A percentile compares a stretch with the other conserved stretches of the same genome.
These are phyloP conservation scores for Drosophila putrida DNA, from an alignment of 2,888 invertebrate genomes.

Conservation along the genomic window DNA sequence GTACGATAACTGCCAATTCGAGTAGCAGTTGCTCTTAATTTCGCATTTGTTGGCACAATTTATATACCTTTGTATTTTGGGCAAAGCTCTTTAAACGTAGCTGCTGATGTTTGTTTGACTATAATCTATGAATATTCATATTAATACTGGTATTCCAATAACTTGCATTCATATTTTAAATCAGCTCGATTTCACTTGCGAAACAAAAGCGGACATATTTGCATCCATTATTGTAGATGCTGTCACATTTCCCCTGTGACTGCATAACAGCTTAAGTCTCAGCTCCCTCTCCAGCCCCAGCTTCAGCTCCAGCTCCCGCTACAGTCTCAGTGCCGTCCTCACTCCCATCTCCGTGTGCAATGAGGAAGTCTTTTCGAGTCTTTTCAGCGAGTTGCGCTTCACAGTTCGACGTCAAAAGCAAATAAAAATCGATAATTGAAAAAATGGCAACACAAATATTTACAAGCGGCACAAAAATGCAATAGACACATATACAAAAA, in stretches of 20 bases:
- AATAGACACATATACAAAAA: conserved; percentile 31
- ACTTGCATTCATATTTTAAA: conserved; percentile 40
- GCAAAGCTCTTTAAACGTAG: conserved; percentile 21
- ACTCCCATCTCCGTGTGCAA: conserved; percentile 54
- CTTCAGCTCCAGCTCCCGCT: background rate
- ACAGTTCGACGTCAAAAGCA: conserved; percentile 56
- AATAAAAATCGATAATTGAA: conserved; percentile 75
- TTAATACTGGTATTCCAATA: conserved; percentile 45
- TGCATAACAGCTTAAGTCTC: conserved; percentile 20
- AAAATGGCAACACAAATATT: conserved; percentile 72
- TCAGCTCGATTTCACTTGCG: conserved; percentile 45
- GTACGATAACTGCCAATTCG: conserved; percentile 57
- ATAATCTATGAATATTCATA: conserved; percentile 42
- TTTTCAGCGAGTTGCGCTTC: conserved; percentile 28
- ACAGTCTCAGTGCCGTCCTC: background rate
- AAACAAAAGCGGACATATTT: conserved; percentile 30
- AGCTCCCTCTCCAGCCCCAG: background rate
- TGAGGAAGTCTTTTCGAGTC: conserved; percentile 62
- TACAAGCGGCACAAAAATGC: conserved; percentile 47
- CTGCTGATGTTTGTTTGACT: conserved; percentile 28
- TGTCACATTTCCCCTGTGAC: conserved; percentile 20
- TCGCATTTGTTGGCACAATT: conserved; percentile 54
- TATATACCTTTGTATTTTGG: conserved; percentile 6
- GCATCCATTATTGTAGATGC: conserved; percentile 27
- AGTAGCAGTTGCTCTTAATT: conserved; percentile 81